A percentile compares a stretch with the other conserved stretches of the same genome.
Conservation (phyloP, 2,797 vertebrate species). For the Xenopus petersii region DNA sequence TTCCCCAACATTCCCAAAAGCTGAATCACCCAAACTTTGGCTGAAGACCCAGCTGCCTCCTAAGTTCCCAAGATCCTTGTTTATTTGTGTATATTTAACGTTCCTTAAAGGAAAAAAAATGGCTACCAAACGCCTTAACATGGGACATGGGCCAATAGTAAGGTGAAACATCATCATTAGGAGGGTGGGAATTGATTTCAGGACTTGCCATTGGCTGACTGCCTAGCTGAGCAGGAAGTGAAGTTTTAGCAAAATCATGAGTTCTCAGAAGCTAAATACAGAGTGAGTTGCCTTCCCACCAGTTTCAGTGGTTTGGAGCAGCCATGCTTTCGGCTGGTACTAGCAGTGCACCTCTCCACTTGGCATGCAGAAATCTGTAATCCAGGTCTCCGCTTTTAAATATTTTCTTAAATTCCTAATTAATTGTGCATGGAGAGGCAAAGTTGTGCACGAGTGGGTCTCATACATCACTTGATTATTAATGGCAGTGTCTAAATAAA, state of each 20-base stretch:
- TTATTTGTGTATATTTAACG: background rate
- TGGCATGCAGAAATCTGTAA: background rate
- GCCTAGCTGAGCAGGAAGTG: too few relatives aligned
- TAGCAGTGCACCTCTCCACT: too few relatives aligned
- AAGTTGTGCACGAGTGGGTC: conserved; percentile 64
- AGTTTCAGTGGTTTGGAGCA: too few relatives aligned
- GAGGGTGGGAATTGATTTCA: background rate
- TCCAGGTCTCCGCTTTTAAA: conserved; percentile 50
- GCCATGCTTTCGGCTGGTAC: too few relatives aligned
- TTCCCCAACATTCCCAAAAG: background rate
- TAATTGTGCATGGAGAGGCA: conserved; percentile 69
- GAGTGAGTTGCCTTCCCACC: too few relatives aligned
- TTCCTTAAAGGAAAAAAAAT: background rate
- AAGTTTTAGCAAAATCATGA: too few relatives aligned
- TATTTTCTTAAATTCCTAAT: conserved; percentile 78
- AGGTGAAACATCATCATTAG: background rate
- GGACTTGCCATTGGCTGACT: background rate
- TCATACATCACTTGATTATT: conserved; percentile 92
- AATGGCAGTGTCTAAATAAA: conserved; percentile 90
- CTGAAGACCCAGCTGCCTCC: background rate
- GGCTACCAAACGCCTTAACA: background rate
- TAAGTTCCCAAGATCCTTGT: background rate
- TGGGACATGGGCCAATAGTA: background rate
- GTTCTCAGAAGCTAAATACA: too few relatives aligned
- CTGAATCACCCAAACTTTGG: background rate